phyloP scores from a whole-genome alignment of 2,113 vertebrate genomes.

The Sus scrofa region T2T-Sscrofa CM000829.6:47319001-47319500 shows the following conservation, averaged over 20 bases:
- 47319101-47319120: conserved; percentile 70
- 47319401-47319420: conserved; percentile 91
- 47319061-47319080: conserved; percentile 77
- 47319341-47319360: conserved; percentile 81
- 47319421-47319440: conserved; percentile 97
- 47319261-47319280: conserved; percentile 50
- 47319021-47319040: conserved; percentile 68
- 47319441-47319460: conserved; percentile 98
- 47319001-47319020: background rate
- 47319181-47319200: conserved; percentile 58
- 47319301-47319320: conserved; percentile 56
- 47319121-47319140: conserved; percentile 77
- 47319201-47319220: conserved; percentile 32
- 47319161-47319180: conserved; percentile 49
- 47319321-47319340: conserved; percentile 70
- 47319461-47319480: conserved; percentile 98
- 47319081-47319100: conserved; percentile 70
- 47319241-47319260: conserved; percentile 61
- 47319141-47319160: conserved; percentile 70
- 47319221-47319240: background rate
- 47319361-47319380: conserved; percentile 74
- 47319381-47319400: conserved; percentile 91
- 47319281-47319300: conserved; percentile 74
- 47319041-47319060: conserved; percentile 68
- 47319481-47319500: conserved; percentile 99